Conservation (phyloP, 2,888 invertebrate species). For the Hesperia comma region DNA sequence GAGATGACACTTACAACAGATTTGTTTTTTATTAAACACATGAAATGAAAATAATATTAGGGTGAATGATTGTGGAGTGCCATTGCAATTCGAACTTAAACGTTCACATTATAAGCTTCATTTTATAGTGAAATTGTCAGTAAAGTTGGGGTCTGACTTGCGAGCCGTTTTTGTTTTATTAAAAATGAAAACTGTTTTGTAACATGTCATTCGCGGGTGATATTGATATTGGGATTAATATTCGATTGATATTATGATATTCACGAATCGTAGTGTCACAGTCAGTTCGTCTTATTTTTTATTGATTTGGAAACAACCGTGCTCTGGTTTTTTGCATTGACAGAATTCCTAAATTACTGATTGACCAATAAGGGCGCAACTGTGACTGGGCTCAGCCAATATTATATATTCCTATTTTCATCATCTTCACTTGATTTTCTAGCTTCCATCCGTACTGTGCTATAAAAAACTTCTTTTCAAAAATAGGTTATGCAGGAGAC, state of each 20-base stretch:
- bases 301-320: background rate
- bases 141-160: background rate
- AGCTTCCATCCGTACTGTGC: too few relatives aligned
- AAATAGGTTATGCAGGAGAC: too few relatives aligned
- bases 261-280: background rate
- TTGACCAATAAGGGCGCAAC: too few relatives aligned
- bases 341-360: too few relatives aligned
- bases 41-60: slow-evolving; percentile 2
- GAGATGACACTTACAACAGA: slow-evolving; percentile 21
- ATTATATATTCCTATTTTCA: too few relatives aligned
- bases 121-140: background rate
- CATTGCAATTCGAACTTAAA: background rate
- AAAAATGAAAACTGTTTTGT: slow-evolving; percentile 13
- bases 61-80: background rate
- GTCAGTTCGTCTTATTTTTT: background rate
- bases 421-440: too few relatives aligned
- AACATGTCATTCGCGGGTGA: slow-evolving; percentile 11
- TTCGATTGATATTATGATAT: background rate
- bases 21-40: slow-evolving; percentile 11
- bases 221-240: slow-evolving; percentile 15
- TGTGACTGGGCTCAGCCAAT: too few relatives aligned
- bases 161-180: background rate
- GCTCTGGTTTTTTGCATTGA: background rate
- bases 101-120: background rate
- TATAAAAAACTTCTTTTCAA: too few relatives aligned